Conservation (phyloP, 2,113 vertebrate genomes). For the Sclerurus mexicanus region DNA sequence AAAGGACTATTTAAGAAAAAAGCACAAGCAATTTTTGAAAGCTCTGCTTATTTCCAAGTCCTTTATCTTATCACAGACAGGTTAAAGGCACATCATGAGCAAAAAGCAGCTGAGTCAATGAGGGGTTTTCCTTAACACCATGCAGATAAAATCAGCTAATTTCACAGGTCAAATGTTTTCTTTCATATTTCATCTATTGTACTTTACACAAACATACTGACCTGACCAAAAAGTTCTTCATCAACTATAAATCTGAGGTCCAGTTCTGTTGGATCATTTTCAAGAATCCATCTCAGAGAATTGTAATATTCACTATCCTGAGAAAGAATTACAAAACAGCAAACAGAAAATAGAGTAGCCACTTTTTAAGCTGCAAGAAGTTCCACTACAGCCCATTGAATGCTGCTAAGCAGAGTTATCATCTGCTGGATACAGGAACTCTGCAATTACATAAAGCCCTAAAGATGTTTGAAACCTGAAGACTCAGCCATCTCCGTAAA, state of each 20-base stretch:
- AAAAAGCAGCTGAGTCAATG: not conserved
- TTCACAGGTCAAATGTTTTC: not conserved
- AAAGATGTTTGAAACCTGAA: not conserved
- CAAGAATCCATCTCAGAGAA: conserved; percentile 95
- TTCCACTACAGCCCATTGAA: not conserved
- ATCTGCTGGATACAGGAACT: not conserved
- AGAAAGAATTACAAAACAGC: not conserved
- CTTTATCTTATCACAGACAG: not conserved
- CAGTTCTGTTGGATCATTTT: conserved; percentile 93
- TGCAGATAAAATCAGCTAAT: not conserved
- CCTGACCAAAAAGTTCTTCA: conserved; percentile 98
- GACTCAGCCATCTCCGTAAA: not conserved
- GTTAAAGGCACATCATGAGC: not conserved
- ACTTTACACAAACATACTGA: conserved; percentile 56
- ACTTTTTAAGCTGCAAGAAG: not conserved
- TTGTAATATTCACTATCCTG: conserved; percentile 98
- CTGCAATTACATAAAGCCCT: not conserved
- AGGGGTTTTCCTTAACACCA: not conserved
- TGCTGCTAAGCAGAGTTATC: not conserved
- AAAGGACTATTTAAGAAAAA: not conserved
- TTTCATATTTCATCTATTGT: not conserved
- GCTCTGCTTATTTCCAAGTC: not conserved
- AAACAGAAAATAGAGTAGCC: not conserved
- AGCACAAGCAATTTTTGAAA: not conserved
- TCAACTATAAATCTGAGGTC: conserved; percentile 94